Conservation (phyloP, 2,113 vertebrate species). For the Promerops cafer region DNA sequence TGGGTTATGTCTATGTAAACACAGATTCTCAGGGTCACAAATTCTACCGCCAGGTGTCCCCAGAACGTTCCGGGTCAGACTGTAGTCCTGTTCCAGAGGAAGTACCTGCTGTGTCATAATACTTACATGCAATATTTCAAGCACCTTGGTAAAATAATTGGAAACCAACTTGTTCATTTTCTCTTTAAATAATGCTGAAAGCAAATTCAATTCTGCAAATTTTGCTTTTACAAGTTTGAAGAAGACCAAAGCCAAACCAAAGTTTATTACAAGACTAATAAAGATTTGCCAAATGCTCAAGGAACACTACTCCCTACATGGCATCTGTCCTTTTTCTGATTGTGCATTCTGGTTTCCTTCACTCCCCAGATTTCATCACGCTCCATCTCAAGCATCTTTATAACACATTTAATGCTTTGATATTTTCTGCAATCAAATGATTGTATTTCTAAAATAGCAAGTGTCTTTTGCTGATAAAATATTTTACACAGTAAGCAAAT, state of each 20-base stretch:
- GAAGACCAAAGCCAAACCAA: not conserved
- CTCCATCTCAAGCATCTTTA: not conserved
- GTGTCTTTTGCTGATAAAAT: not conserved
- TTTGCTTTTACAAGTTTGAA: not conserved
- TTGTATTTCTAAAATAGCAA: not conserved
- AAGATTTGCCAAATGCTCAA: not conserved
- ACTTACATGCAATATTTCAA: not conserved
- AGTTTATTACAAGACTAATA: not conserved
- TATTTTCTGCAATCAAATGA: not conserved
- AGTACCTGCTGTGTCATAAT: slow-evolving; percentile 59
- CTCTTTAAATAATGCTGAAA: not conserved
- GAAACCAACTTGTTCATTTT: not conserved
- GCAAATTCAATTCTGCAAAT: not conserved
- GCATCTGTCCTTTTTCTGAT: not conserved
- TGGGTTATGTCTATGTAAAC: slow-evolving; percentile 74
- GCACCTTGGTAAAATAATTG: not conserved
- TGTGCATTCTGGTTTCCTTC: not conserved
- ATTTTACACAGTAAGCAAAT: not conserved
- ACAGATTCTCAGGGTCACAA: slow-evolving; percentile 76
- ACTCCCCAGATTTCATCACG: not conserved
- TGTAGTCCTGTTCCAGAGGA: slow-evolving; percentile 34
- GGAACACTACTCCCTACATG: not conserved
- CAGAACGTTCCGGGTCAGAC: not conserved
- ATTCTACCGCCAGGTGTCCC: slow-evolving; percentile 69
- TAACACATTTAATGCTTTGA: not conserved